Conservation (phyloP, 2,888 invertebrate species). For the Acanthoscelides obtectus region DNA sequence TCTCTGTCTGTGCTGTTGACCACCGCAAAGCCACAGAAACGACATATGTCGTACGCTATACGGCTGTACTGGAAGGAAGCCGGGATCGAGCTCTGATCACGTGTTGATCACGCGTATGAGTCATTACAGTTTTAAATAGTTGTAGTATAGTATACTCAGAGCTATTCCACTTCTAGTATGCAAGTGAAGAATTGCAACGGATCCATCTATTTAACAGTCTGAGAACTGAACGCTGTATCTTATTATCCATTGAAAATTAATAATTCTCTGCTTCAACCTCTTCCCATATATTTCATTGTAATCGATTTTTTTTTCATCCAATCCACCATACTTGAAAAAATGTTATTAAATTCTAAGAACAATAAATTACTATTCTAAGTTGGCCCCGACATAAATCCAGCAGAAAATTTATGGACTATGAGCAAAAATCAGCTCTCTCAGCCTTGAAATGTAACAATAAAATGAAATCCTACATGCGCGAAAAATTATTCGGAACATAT, state of each 20-base stretch:
- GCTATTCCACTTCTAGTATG: no score
- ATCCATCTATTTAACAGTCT: no score
- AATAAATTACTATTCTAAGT: background rate
- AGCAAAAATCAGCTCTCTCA: background rate
- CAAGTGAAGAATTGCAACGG: no score
- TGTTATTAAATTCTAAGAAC: background rate
- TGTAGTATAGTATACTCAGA: no score
- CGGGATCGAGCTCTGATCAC: no score
- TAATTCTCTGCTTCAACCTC: background rate
- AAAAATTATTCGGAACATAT: background rate
- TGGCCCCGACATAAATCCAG: background rate
- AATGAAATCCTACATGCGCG: background rate
- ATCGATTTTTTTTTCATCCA: background rate
- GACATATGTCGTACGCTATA: no score
- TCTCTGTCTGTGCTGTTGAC: no score
- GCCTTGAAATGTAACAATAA: background rate
- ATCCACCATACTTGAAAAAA: background rate
- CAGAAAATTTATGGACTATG: background rate
- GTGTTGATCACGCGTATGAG: no score
- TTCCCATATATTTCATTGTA: background rate
- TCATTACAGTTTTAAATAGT: no score
- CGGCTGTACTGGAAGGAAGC: no score
- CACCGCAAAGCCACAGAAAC: no score
- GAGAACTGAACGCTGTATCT: no score
- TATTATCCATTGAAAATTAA: background rate